Base-by-base conservation (phyloP, 2,113 vertebrate species). In the Hippocampus barbouri region DNA sequence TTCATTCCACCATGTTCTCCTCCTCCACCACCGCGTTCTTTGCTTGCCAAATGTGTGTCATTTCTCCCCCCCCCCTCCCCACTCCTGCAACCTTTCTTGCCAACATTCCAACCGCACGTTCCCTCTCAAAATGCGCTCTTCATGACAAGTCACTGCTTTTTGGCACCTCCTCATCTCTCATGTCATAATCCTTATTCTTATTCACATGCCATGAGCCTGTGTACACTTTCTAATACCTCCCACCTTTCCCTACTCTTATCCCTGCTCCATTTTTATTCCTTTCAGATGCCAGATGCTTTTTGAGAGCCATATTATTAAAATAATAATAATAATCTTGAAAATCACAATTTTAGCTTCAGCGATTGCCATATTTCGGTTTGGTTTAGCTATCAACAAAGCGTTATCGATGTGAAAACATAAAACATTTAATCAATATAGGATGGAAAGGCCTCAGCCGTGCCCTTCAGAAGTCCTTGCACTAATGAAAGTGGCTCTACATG, bases 31-130 rank as follows among this genome's bases (percentile, higher is more conserved):
- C 27, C 27, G 34, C 27, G 14, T 60, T 60, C 14, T 60, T 60
- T 1, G 25, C 56, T 66, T 76, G 68, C 78, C 72, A 84, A 66
- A 66, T 73, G 60, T 69, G 41, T 63, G 51, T 79, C 23, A 71
- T 57, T 75, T 54, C 78, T 54, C 69, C 41, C 74, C 70, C 75
- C 73, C 77, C 77, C 45, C n/a, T n/a, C n/a, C 66, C 68, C 71
- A 27, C 60, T 68, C 69, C 64, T 69, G 14, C 60, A 45, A 73
- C 59, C 41, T 41, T 53, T 74, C 25, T 45, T 73, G 68, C 69
- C 64, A 72, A 23, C 18, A 38, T 76, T 60, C 63, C 59, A 8
- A 23, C 54, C 62, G 51, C 72, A 51, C 18, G 57, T 51, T 73
- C 66, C 43, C 45, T 62, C 59, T 34, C 27, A 7, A 61, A 23